Evolutionary conservation across 2,797 vertebrate genomes (phyloP), one percentile per base, ranked within the genome.

Genomic region (Iguana delicatissima): DNA sequence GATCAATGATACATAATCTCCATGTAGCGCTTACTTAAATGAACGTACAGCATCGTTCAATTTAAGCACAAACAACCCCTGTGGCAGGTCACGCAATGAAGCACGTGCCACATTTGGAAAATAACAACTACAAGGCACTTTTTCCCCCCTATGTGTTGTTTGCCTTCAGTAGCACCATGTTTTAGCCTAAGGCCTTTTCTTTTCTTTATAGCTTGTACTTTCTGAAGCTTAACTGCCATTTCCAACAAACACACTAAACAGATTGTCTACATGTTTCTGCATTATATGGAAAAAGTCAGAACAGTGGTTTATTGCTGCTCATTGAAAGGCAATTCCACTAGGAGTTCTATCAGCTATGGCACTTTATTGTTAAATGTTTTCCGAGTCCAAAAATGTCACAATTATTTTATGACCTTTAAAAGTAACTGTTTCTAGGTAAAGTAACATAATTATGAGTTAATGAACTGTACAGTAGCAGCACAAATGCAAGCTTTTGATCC

Each of bases 341-440:
- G 10, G 80, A 84, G 50, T n/a, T 83, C 24, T 22, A 64, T 87
- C 69, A 90, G n/a, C 72, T 32, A 42, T 38, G 57, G 57, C 46
- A 42, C 57, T 90, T 90, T 84, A 90, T 50, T 77, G 57, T 90
- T 82, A 83, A 77, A 87, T 52, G 80, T 83, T 90, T 87, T 67
- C 35, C 22, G 57, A 83, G 72, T 42, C 81, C 29, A 46, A 79
- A 85, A 88, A 90, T 32, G 50, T 35, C 59, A 92, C 74, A 50
- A 35, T 29, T 79, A 80, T 85, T 84, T 55, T 69, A 13, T 85
- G 74, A 89, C 77, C 73, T 74, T n/a, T 22, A 89, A 91, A 80
- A 13, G 35, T 38, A 82, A 35, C 42, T 89, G 79, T 64, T 89
- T 64, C 35, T 86, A 55, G 62, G 20, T 16, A 88, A 92, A 85